Evolutionary conservation across 2,888 invertebrate genomes (phyloP), one percentile per base, ranked within the genome.

Genomic region (Proisotoma minuta): DNA sequence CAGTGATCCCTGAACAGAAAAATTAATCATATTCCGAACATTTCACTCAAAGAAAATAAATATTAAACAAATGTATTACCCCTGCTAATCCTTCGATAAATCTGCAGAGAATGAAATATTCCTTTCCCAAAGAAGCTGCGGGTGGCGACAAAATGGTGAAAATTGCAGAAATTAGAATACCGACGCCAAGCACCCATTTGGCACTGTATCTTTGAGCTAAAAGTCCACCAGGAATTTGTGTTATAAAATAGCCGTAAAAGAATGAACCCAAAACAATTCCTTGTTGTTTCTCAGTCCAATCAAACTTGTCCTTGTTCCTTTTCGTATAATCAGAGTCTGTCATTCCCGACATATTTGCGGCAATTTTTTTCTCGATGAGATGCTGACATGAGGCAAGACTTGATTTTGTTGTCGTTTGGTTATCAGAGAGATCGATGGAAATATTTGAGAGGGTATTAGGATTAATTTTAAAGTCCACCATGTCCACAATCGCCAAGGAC

Each of bases 161-260:
- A 1, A 79, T 8, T 0, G 90, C 91, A 0, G 92, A 91, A 12
- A 87, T 86, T 1, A 92, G 79, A 20, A 93, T 87, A 47, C 92
- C 93, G 57, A 90, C 79, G 0, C 89, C 89, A 28, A 91, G 81
- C 0, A 89, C 85, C 79, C 89, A 87, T 77, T 92, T 92, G 23
- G 91, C 92, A 20, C 92, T 92, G 70, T 89, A 89, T 70, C 83
- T 83, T 74, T 89, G 89, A 0, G 91, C 87, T 39, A 92, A 76
- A 57, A 88, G 81, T 61, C 91, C 91, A 51, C 91, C 91, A 0
- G 92, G 56, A n/a, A 56, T 29, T 47, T 56, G 56, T 3, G 56
- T 56, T n/a, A 56, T 10, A n/a, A 56, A 59, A 39, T 69, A 69
- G 1, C 66, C 66, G 59, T 57, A 65, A 24, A 65, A 65, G 39